Conservation (phyloP, 2,888 invertebrate species). For the Sesamia inferens region DNA sequence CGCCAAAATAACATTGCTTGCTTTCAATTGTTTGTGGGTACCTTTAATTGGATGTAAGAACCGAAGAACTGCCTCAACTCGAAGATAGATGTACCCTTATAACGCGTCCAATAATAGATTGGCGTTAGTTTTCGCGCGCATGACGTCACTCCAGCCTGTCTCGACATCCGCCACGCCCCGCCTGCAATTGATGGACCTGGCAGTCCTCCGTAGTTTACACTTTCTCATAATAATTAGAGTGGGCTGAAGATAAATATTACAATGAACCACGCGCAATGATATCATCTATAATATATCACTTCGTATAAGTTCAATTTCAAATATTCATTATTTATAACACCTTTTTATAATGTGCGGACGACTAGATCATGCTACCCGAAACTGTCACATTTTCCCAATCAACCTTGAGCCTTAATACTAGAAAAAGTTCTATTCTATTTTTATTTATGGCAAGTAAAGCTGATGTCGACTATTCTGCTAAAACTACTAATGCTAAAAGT, state of each 20-base stretch:
- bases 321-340: background rate
- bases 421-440: too few species aligned
- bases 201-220: conserved; percentile 44
- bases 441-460: too few species aligned
- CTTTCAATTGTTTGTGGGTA: conserved; percentile 27
- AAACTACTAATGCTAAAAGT: too few species aligned
- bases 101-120: conserved; percentile 52
- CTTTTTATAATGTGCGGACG: too few species aligned
- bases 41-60: conserved; percentile 24
- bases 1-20: conserved; percentile 41
- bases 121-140: conserved; percentile 54
- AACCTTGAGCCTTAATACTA: too few species aligned
- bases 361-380: too few species aligned
- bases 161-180: conserved; percentile 53
- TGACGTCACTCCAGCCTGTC: conserved; percentile 51
- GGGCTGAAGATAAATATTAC: conserved; percentile 37
- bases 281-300: conserved; percentile 19
- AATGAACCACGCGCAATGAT: conserved; percentile 28
- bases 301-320: background rate
- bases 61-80: conserved; percentile 25
- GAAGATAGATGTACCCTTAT: conserved; percentile 36
- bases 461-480: too few species aligned
- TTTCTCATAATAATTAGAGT: conserved; percentile 53
- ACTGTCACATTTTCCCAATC: too few species aligned
- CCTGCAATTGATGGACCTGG: conserved; percentile 47